Evolutionary conservation across 2,113 vertebrate species (phyloP), one percentile per base, ranked within the genome.

Genomic region (Callionymus lyra): DNA sequence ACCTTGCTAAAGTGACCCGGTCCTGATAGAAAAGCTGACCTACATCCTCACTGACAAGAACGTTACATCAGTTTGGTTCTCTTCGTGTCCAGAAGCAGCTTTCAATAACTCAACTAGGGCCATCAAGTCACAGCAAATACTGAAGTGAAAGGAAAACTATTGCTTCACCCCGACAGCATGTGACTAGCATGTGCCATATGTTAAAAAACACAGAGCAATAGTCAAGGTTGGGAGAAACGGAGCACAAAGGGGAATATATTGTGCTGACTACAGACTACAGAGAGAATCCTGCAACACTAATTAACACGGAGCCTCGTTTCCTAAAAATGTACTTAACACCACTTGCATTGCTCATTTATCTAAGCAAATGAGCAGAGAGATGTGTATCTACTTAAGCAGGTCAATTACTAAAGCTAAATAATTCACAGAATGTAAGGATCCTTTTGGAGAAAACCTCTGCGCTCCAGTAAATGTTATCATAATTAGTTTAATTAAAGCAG

Each of bases 101-200:
- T 51, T 56, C 51, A 54, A 81, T 84, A 71, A 79, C 54, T 79
- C 68, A 77, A 80, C 81, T 76, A 77, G 55, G 34, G 47, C 56
- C 70, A 76, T 81, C 76, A 78, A 46, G 56, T 51, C 49, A 64
- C 56, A 63, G 60, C 45, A 60, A 51, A 41, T 50, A 55, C 57
- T 16, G 62, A 64, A 53, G 57, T 65, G 45, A 1, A 44, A 50
- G 51, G 47, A 50, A 72, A 53, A 42, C 55, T 47, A 43, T 53
- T 1, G 32, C 56, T 50, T 50, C 38, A 47, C 49, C 61, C 53
- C 46, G 62, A 59, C 63, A 60, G 53, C 44, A 41, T 55, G 57
- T 38, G 17, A 66, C 60, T 31, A 38, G 59, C 47, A 63, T 69
- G 67, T 54, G 50, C 47, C 61, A 66, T 71, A 65, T 78, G 74